These are phyloP conservation scores for Anniella stebbinsi DNA, from an alignment of 2,797 vertebrate genomes.

Conservation along the genomic window DNA sequence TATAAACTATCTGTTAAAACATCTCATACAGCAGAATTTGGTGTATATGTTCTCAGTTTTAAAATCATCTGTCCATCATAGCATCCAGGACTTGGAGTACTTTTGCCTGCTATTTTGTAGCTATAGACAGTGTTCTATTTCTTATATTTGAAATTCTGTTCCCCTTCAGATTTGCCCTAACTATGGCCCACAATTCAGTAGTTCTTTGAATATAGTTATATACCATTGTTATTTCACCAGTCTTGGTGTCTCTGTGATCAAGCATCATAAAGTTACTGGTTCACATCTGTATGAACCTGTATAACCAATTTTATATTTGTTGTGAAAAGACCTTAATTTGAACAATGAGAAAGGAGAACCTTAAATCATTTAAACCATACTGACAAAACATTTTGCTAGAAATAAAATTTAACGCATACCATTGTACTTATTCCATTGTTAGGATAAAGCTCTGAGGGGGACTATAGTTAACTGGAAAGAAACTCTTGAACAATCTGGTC, in stretches of 20 bases:
- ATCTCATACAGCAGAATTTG: background rate
- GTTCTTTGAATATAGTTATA: background rate
- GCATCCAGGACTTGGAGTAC: background rate
- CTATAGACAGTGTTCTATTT: background rate
- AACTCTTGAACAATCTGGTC: background rate
- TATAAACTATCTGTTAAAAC: background rate
- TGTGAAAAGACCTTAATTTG: background rate
- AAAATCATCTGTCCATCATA: background rate
- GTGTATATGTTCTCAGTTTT: background rate
- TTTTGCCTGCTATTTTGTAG: background rate
- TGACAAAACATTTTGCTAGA: background rate
- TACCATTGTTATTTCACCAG: background rate
- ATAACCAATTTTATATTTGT: background rate
- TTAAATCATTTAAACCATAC: background rate
- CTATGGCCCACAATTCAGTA: background rate
- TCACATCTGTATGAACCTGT: background rate
- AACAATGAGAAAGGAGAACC: background rate
- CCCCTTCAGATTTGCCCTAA: background rate
- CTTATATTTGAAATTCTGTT: background rate
- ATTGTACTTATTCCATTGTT: background rate
- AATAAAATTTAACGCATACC: background rate
- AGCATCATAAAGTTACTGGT: background rate
- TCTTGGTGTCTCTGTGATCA: background rate
- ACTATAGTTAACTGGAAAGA: background rate
- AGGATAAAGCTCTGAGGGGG: background rate